Evolutionary conservation across 2,888 invertebrate genomes (phyloP).

Genomic region (Tricholauxania praeusta): DNA sequence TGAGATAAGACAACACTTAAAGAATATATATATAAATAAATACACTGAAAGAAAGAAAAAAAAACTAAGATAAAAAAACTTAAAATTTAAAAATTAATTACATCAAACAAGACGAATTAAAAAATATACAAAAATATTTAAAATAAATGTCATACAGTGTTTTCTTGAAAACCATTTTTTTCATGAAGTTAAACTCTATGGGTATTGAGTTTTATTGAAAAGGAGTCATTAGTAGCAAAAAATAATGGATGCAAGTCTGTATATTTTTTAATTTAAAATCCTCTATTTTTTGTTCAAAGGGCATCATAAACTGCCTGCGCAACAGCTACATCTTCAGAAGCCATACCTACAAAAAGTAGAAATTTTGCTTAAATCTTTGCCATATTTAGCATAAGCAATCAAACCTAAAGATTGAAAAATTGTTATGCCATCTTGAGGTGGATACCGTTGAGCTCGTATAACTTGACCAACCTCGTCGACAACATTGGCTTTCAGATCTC

Average conservation of each 20-base stretch:
- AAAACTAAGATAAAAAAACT: slow-evolving; percentile 53
- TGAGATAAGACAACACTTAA: slow-evolving; percentile 29
- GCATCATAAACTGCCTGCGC: slow-evolving; percentile 70
- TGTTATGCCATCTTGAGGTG: slow-evolving; percentile 62
- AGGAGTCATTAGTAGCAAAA: no score
- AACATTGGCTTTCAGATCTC: slow-evolving; percentile 69
- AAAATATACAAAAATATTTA: slow-evolving; percentile 31
- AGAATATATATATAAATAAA: no score
- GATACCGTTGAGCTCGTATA: slow-evolving; percentile 62
- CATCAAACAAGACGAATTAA: slow-evolving; percentile 37
- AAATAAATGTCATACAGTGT: background rate
- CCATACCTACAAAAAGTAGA: slow-evolving; percentile 70
- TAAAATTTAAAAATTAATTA: slow-evolving; percentile 55
- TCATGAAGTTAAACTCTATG: no score
- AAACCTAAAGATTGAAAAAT: slow-evolving; percentile 76
- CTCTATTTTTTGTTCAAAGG: slow-evolving; percentile 16
- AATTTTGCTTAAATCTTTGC: background rate
- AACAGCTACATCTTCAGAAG: slow-evolving; percentile 73
- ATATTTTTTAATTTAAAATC: background rate
- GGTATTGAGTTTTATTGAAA: no score
- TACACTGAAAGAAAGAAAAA: slow-evolving; percentile 34
- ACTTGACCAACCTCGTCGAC: slow-evolving; percentile 72
- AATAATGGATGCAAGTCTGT: no score
- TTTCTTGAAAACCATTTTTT: no score
- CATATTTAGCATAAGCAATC: background rate